These are phyloP conservation scores for Catharus fuscescens DNA, from an alignment of 2,113 vertebrate genomes.

Conservation along the genomic window DNA sequence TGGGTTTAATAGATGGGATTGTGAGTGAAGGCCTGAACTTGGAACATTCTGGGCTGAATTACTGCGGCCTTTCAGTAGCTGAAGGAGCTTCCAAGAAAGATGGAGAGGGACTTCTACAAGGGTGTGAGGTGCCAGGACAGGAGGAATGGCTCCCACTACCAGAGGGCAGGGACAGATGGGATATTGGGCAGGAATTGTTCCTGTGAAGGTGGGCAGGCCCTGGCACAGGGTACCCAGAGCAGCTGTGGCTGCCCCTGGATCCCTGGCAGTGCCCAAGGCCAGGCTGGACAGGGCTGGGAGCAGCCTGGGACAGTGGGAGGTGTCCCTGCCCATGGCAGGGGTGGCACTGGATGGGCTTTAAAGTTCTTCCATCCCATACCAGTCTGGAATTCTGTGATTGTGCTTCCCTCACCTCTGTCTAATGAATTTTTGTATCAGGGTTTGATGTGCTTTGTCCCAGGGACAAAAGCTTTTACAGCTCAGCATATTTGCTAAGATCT, in stretches of 20 bases:
- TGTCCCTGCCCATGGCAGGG: not conserved
- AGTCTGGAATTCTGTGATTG: accelerated
- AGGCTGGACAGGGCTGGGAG: not conserved
- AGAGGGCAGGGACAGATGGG: not conserved
- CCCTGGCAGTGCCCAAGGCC: not conserved
- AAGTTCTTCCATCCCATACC: not conserved
- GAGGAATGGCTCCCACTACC: not conserved
- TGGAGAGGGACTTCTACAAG: not conserved
- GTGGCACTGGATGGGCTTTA: accelerated
- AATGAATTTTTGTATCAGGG: not conserved
- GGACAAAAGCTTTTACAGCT: conserved; percentile 11
- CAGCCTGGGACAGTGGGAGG: not conserved
- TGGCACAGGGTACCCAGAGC: not conserved
- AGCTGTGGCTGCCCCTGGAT: not conserved
- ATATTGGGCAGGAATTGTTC: not conserved
- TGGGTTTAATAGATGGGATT: not conserved
- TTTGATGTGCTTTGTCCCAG: not conserved
- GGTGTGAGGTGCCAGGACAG: not conserved
- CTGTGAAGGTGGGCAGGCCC: not conserved
- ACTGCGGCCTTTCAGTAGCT: not conserved
- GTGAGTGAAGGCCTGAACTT: not conserved
- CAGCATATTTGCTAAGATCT: not conserved
- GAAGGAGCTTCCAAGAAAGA: not conserved
- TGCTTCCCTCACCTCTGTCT: not conserved
- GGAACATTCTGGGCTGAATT: not conserved